A percentile compares a stretch with the other conserved stretches of the same genome.
Conservation (phyloP, 1,140 invertebrate species). For the Magallana angulata region DNA sequence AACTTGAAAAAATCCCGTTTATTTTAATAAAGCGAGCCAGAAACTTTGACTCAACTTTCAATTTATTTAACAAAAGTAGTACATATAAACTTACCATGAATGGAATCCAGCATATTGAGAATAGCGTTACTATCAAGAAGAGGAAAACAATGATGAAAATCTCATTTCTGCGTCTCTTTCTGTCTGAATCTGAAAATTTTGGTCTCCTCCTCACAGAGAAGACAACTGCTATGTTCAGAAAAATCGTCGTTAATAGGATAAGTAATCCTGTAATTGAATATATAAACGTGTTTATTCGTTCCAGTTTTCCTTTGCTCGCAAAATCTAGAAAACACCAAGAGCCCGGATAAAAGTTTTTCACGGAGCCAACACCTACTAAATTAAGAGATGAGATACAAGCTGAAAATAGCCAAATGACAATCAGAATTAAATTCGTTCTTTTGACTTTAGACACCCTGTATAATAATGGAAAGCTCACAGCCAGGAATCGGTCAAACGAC, state of each 20-base stretch:
- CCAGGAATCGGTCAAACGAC: slow-evolving; percentile 78
- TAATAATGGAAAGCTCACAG: slow-evolving; percentile 76
- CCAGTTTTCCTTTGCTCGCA: slow-evolving; percentile 49
- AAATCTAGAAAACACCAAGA: slow-evolving; percentile 80
- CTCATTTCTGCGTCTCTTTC: not conserved
- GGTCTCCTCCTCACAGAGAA: not conserved
- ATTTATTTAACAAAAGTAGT: no score
- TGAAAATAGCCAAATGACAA: slow-evolving; percentile 70
- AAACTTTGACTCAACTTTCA: no score
- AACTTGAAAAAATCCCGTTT: no score
- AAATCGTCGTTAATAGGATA: not conserved
- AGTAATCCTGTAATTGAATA: slow-evolving; percentile 71
- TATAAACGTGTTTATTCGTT: slow-evolving; percentile 67
- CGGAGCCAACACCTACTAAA: slow-evolving; percentile 74
- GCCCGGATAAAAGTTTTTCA: slow-evolving; percentile 73
- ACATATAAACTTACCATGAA: slow-evolving; percentile 22
- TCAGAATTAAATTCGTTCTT: slow-evolving; percentile 64
- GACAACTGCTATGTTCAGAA: slow-evolving; percentile 15
- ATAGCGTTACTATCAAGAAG: not conserved
- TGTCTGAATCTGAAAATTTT: not conserved
- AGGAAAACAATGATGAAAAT: slow-evolving; percentile 28
- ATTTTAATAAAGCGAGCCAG: no score
- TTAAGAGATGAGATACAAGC: slow-evolving; percentile 73
- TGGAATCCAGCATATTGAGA: slow-evolving; percentile 32
- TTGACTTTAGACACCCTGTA: slow-evolving; percentile 70